Conservation (phyloP, 2,888 invertebrate species). For the Phyllotreta cruciferae region DNA sequence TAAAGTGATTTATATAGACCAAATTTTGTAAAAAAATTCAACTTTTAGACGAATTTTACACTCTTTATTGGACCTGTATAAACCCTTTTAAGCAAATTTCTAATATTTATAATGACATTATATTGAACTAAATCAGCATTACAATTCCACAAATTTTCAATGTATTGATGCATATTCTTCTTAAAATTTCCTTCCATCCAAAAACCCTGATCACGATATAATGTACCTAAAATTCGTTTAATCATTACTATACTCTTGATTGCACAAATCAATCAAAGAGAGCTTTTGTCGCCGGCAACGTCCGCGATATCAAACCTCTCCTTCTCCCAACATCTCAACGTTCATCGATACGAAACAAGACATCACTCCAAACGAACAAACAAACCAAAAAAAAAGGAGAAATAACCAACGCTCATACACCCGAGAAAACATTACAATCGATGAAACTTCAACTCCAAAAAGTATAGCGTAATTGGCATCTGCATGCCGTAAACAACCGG, state of each 20-base stretch:
- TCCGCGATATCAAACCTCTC: constrained; percentile 33
- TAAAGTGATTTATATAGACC: too few relatives aligned
- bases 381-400: neutral
- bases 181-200: too few relatives aligned
- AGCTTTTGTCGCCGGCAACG: neutral
- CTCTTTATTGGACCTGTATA: too few relatives aligned
- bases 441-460: constrained; percentile 38
- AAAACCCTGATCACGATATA: too few relatives aligned
- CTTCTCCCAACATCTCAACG: constrained; percentile 33
- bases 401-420: constrained; percentile 41
- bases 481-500: constrained; percentile 55
- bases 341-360: constrained; percentile 50
- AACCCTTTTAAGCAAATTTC: too few relatives aligned
- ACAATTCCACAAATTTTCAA: too few relatives aligned
- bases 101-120: too few relatives aligned
- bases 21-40: too few relatives aligned
- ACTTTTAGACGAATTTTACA: too few relatives aligned
- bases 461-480: constrained; percentile 41
- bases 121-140: too few relatives aligned
- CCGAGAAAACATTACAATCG: constrained; percentile 49
- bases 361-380: constrained; percentile 49
- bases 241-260: neutral
- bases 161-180: too few relatives aligned
- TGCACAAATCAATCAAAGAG: neutral
- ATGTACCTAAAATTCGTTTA: neutral